Base-by-base conservation (phyloP, 2,113 vertebrate genomes). In the Neodontobutis hainanensis region DNA sequence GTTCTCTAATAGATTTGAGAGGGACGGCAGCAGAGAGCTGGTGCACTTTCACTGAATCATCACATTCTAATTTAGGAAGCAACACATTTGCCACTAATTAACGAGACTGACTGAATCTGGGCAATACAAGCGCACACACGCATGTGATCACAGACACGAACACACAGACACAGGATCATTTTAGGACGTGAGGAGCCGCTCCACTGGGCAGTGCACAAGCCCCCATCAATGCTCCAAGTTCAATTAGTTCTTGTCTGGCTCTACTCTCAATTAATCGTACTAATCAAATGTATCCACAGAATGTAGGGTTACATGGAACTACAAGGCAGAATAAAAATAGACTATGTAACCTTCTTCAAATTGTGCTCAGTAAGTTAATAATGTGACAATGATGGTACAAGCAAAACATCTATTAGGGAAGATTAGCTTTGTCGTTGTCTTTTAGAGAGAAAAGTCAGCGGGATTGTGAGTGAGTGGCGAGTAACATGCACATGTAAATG, bases 11-110 rank as follows among this genome's bases (percentile, higher is more conserved):
- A 58, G 42, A 61, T 78, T 59, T 68, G 52, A 65, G 66, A 8
- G 8, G 12, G 40, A 56, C 65, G 50, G 68, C 65, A 65, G 63
- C 45, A 44, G 60, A 77, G 78, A 44, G 56, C 76, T 61, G 68
- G 48, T 61, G 16, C 19, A 11, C 57, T 81, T 80, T 73, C 68
- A 79, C 77, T 75, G 72, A 83, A 69, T 85, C 84, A 77, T 88
- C 77, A 78, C 75, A 82, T 88, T 85, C 78, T 83, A 85, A 84
- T 83, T 87, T 73, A 15, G 73, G 76, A 84, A 64, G 62, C 65
- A 78, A 75, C 75, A 83, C 85, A 87, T 86, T 76, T 87, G 84
- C 80, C 65, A 11, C 80, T 85, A 87, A 85, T 86, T 82, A 87
- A 78, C 36, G 10, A 66, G 73, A 86, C 73, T 81, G 79, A 87